These are phyloP conservation scores for Apamea anceps DNA, from an alignment of 2,888 invertebrate genomes.

Conservation along the genomic window DNA sequence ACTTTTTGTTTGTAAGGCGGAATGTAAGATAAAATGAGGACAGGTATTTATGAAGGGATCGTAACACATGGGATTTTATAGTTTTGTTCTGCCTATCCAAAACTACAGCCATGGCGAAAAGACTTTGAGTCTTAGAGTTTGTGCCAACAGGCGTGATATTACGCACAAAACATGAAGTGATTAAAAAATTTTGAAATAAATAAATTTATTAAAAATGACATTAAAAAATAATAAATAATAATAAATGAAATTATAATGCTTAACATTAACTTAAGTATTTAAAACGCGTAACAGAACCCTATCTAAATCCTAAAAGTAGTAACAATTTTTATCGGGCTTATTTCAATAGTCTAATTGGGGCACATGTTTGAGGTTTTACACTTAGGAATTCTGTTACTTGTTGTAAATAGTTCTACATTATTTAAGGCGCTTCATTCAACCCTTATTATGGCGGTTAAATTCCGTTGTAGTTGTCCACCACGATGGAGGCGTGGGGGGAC, in stretches of 20 bases:
- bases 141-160: no score
- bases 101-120: background rate
- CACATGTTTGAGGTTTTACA: background rate
- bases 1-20: background rate
- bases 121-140: no score
- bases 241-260: background rate
- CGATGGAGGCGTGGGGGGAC: slow-evolving; percentile 68
- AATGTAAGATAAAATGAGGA: background rate
- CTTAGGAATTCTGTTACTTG: background rate
- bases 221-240: background rate
- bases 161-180: background rate
- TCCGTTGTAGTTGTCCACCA: slow-evolving; percentile 11
- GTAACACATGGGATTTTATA: background rate
- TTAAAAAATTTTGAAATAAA: background rate
- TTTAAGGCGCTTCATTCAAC: slow-evolving; percentile 20
- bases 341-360: background rate
- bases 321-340: background rate
- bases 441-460: slow-evolving; percentile 32
- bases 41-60: background rate
- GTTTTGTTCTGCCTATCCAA: background rate
- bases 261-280: background rate
- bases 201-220: background rate
- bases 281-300: slow-evolving; percentile 6
- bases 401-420: background rate
- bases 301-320: background rate